phyloP scores from a whole-genome alignment of 2,113 vertebrate species.

The Drymodes brunneopygia region DNA sequence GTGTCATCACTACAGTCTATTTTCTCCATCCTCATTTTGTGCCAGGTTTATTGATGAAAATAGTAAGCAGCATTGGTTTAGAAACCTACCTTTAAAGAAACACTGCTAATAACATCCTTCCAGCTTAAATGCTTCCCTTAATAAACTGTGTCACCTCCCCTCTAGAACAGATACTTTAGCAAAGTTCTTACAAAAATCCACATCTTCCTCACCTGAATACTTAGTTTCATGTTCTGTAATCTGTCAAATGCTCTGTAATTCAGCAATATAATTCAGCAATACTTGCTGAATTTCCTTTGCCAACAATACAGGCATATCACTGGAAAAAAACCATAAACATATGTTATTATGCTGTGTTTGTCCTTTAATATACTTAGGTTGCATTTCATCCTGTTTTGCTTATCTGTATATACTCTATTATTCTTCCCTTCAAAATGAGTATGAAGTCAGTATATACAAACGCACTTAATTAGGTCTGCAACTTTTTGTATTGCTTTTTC shows the following conservation, averaged over 20 bases:
- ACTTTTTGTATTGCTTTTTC: neutral
- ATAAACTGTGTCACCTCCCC: neutral
- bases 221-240: neutral
- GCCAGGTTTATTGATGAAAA: neutral
- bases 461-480: neutral
- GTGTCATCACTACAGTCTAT: neutral
- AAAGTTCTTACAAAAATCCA: neutral
- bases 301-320: neutral
- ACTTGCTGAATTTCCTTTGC: neutral
- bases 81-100: neutral
- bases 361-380: neutral
- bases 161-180: neutral
- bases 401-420: neutral
- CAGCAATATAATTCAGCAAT: neutral
- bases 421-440: neutral
- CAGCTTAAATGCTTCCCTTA: neutral
- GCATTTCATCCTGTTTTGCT: neutral
- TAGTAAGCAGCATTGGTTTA: neutral
- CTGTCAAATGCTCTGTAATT: neutral
- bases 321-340: neutral
- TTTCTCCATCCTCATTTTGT: neutral
- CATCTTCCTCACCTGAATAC: neutral
- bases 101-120: neutral
- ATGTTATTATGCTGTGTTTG: neutral
- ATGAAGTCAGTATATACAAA: neutral